Base-by-base conservation (phyloP, 2,113 vertebrate genomes). In the Lanius collurio region DNA sequence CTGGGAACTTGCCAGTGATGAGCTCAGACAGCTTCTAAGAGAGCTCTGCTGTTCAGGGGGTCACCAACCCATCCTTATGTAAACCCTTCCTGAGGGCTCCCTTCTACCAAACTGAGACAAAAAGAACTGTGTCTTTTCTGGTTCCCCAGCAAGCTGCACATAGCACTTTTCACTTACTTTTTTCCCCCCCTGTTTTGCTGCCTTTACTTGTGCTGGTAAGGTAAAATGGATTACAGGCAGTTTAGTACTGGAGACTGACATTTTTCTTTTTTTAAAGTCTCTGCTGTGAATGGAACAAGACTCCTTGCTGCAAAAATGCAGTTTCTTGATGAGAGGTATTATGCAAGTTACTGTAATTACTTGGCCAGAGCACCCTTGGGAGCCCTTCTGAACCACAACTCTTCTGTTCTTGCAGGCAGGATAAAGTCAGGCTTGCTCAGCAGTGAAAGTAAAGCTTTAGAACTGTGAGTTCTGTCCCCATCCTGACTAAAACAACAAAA, bases 291-390 rank as follows among this genome's bases (percentile, higher is more conserved):
- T 67, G 30, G 88, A 96, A 83, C 59, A 88, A 88, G 63, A 46
- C 67, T 93, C 37, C 41, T 95, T 91, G 46, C 59, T 80, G 67
- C 42, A 89, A 82, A 94, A 93, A 78, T 59, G 47, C 22, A 70
- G 70, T 80, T 90, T 90, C 71, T 91, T 92, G 59, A 80, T 76
- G 85, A 92, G 82, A 50, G 30, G 10, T 86, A 68, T 94, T 92
- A 95, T 63, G 88, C 71, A 90, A 95, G 71, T 93, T 88, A 85
- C 87, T 75, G 85, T 91, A 95, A 93, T 94, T 92, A 80, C 71
- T 90, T 92, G 81, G 71, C 59, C 46, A 42, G n/a, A 93, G 79
- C 44, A 83, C 90, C 65, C 79, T 71, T 59, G 85, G 86, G 92
- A 97, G 23, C 26, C 67, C 55, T 93, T 56, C 55, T 83, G 92